Percentiles rank a stretch among this genome's conserved stretches.
Conservation (phyloP, 1,140 invertebrate species). For the Goniozus legneri region DNA sequence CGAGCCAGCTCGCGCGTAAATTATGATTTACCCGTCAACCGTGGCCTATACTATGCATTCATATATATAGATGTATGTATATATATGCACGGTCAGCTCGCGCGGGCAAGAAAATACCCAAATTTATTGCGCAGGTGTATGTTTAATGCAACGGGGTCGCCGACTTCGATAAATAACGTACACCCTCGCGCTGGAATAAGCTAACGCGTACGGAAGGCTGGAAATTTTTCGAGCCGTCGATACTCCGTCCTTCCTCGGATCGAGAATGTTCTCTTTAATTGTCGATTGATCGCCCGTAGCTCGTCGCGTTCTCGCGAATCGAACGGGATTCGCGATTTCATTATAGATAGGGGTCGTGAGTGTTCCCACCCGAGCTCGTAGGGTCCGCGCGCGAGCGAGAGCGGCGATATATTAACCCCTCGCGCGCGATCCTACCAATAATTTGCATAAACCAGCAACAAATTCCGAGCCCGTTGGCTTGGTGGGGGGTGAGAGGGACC, state of each 20-base stretch:
- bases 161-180: constrained; percentile 19
- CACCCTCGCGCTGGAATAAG: no score
- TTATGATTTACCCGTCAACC: neutral
- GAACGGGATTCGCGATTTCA: no score
- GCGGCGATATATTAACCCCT: constrained; percentile 28
- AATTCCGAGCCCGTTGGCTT: no score
- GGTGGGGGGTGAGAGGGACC: neutral
- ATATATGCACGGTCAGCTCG: no score
- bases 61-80: no score
- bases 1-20: neutral
- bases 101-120: constrained; percentile 2
- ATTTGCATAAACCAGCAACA: constrained; percentile 27
- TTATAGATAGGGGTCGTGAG: neutral
- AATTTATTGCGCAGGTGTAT: constrained; percentile 8
- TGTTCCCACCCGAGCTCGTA: neutral
- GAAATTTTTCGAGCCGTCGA: no score
- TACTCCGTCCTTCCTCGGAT: no score
- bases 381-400: constrained; percentile 4
- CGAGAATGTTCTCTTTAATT: no score
- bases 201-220: no score
- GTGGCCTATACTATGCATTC: no score
- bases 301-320: neutral
- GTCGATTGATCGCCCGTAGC: no score
- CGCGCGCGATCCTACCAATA: constrained; percentile 26
- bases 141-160: constrained; percentile 6